Percentiles rank a stretch among this genome's conserved stretches.
phyloP scores from a whole-genome alignment of 2,888 invertebrate genomes.

The Gastrophysa polygoni region DNA sequence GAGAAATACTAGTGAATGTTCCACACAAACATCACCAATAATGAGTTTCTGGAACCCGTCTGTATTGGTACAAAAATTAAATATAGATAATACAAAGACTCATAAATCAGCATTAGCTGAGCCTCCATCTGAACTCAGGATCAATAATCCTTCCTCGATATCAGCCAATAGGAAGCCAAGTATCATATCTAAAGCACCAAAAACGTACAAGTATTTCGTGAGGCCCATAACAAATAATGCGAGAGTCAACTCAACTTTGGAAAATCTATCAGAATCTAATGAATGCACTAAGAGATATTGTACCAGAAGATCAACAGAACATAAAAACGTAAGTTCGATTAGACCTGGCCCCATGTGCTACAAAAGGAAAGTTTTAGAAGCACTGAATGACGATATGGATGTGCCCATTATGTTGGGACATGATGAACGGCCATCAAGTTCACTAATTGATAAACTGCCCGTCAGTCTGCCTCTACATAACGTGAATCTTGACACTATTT shows the following conservation, averaged over 20 bases:
- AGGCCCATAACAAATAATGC: constrained; percentile 37
- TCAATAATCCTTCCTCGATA: constrained; percentile 26
- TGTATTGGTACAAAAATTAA: constrained; percentile 13
- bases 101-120: background rate
- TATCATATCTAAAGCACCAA: constrained; percentile 29
- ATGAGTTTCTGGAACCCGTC: background rate
- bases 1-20: constrained; percentile 8
- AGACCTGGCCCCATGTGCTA: constrained; percentile 21
- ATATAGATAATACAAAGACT: background rate
- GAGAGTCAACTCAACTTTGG: constrained; percentile 32
- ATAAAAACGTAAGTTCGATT: background rate
- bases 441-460: background rate
- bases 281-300: background rate
- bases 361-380: constrained; percentile 14
- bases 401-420: constrained; percentile 20
- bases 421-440: background rate
- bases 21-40: constrained; percentile 21
- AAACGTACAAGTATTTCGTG: constrained; percentile 26
- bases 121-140: constrained; percentile 18
- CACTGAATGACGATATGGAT: constrained; percentile 18
- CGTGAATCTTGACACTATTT: constrained; percentile 16
- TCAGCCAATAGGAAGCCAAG: constrained; percentile 8
- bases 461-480: background rate
- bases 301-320: background rate
- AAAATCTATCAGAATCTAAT: background rate